Evolutionary conservation across 2,797 vertebrate species (phyloP), one percentile per base, ranked within the genome.

Genomic region (Pangasius mekongensis): DNA sequence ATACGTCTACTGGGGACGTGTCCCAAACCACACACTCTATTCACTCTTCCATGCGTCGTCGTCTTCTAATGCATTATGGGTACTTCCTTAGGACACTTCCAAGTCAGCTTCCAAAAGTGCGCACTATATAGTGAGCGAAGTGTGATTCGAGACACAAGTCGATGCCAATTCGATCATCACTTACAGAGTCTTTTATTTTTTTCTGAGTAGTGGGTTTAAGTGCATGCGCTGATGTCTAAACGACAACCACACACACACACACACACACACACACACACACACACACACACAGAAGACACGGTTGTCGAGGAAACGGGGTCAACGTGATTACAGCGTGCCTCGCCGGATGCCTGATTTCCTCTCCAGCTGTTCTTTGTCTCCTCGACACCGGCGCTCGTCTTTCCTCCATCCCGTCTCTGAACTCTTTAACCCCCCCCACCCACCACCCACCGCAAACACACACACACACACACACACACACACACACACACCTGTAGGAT

Each of bases 311-410:
- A 93, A 89, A 93, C 71, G 84, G 66, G 92, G 92, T 92, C 92
- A 92, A 92, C 93, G 87, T 91, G 91, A 93, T 94, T 93, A 89
- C 85, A 84, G 77, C 91, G 64, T 87, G 87, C 78, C 87, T 90
- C 88, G 85, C 90, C 54, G 83, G 88, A 90, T 90, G 56, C 71
- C 87, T 47, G 58, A 86, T 91, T 91, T 92, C 88, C 87, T 93
- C 87, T 89, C 89, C 89, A 89, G 90, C 90, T 92, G 88, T 89
- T 93, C 87, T 89, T 84, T 18, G 49, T 66, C 22, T 85, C 80
- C 62, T 43, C 62, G 2, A 62, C 77, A 39, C 39, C 71, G 62
- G 43, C 62, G 10, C 58, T 36, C 36, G 0, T 47, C 58, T 73
- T 60, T 89, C 33, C 54, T 74, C 69, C 18, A 62, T 69, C 78